Percentiles rank a stretch among this genome's conserved stretches.
phyloP scores from a whole-genome alignment of 2,113 vertebrate genomes.

The Brienomyrus longianalis region DNA sequence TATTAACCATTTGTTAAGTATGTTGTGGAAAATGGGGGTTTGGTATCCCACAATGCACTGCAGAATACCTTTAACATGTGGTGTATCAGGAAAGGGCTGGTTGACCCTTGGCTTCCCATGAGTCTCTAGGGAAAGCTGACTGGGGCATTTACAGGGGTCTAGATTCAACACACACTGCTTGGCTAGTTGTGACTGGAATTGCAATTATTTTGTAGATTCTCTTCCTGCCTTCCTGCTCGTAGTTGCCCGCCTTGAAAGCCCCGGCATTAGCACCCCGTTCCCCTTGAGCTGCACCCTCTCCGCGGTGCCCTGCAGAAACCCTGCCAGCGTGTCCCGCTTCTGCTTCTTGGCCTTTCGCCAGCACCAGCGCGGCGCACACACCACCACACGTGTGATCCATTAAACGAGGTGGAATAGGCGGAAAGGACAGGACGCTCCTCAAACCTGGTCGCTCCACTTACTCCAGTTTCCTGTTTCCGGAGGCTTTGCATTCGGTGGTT shows the following conservation, averaged over 20 bases:
- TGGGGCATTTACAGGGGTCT: slow-evolving; percentile 54
- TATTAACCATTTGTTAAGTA: slow-evolving; percentile 65
- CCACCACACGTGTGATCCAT: slow-evolving; percentile 61
- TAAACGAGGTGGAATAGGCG: slow-evolving; percentile 45
- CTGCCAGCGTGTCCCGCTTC: not conserved
- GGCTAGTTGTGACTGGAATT: slow-evolving; percentile 61
- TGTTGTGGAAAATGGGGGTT: slow-evolving; percentile 54
- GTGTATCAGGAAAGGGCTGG: slow-evolving; percentile 70
- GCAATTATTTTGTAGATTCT: slow-evolving; percentile 49
- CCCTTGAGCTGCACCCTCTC: not conserved
- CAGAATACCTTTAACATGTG: slow-evolving; percentile 75
- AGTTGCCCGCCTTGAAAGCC: not conserved
- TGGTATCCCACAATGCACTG: slow-evolving; percentile 65
- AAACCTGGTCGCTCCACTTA: slow-evolving; percentile 50
- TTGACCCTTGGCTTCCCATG: slow-evolving; percentile 67
- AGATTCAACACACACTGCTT: slow-evolving; percentile 55
- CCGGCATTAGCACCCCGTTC: not conserved
- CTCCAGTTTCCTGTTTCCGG: slow-evolving; percentile 48
- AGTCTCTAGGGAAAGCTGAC: slow-evolving; percentile 59
- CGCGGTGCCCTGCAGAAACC: slow-evolving; percentile 31
- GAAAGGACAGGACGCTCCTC: slow-evolving; percentile 53
- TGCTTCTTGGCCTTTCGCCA: not conserved
- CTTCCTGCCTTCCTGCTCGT: slow-evolving; percentile 33
- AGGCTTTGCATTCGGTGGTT: slow-evolving; percentile 29
- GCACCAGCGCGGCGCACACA: slow-evolving; percentile 27